Conservation (phyloP, 2,797 vertebrate genomes). For the Alcedo quadribrachys region DNA sequence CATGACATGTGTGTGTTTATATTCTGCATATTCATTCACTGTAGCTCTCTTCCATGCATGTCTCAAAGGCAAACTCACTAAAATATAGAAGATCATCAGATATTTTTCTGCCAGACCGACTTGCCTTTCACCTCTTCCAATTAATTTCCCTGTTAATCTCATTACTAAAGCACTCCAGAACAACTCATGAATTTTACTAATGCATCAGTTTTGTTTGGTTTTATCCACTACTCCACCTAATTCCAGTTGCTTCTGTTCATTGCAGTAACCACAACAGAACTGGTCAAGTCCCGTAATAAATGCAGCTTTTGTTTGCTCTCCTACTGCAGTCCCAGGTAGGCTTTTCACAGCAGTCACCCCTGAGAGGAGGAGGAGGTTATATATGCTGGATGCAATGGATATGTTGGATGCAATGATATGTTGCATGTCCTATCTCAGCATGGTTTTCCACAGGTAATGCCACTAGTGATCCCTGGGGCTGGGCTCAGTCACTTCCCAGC, state of each 20-base stretch:
- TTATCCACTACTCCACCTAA: neutral
- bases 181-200: neutral
- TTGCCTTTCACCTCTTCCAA: neutral
- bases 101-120: neutral
- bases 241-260: neutral
- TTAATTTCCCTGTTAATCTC: neutral
- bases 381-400: neutral
- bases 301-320: neutral
- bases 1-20: slow-evolving; percentile 7
- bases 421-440: neutral
- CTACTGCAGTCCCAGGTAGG: neutral
- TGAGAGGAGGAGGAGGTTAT: neutral
- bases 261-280: neutral
- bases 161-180: neutral
- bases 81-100: neutral
- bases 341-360: neutral
- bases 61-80: neutral
- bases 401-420: neutral
- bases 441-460: neutral
- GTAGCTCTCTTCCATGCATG: neutral
- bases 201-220: neutral
- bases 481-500: neutral
- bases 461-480: neutral
- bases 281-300: neutral
- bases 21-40: neutral